Evolutionary conservation across 2,113 vertebrate genomes (phyloP), one percentile per base, ranked within the genome.

Genomic region (Ictidomys tridecemlineatus): DNA sequence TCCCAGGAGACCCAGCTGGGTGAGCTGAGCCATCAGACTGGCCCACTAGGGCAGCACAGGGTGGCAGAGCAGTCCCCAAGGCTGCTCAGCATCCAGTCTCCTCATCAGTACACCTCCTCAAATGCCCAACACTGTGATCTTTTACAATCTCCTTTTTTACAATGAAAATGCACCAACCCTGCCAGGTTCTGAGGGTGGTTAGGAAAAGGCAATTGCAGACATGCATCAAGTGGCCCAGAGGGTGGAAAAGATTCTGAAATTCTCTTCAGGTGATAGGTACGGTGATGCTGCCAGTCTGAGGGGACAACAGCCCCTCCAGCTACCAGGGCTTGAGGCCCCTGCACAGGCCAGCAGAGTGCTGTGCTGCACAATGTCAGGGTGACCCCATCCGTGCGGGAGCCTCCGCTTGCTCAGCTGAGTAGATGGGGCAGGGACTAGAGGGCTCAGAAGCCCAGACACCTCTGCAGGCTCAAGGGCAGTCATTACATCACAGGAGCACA

Each of bases 21-120:
- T 3, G 5, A 13, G n/a, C 63, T 4, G 0, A 0, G 17, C 58
- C 42, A 22, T 14, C 2, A 5, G 65, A 48, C 56, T 12, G 0
- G 3, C 39, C 39, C 39, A 6, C 37, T 0, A 0, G 22, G 11
- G 48, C 10, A 5, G 30, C 51, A 30, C n/a, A 53, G 9, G 12
- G 28, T 0, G 0, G 0, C 3, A 20, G 5, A 34, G 53, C n/a
- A n/a, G 69, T 30, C 37, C 48, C 24, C 0, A 4, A 42, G 26
- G 56, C 45, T 3, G 48, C 48, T 67, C 39, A 24, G 2, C 0
- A 2, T 8, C 18, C 30, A n/a, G 4, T 82, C 5, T 39, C 77
- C 39, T 77, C 53, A 4, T 37, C 51, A 24, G 48, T 20, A 28
- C 53, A 32, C 14, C 18, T 20, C n/a, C 14, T 51, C 26, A 18